phyloP scores from a whole-genome alignment of 2,888 invertebrate genomes.

The Orthosia gothica region DNA sequence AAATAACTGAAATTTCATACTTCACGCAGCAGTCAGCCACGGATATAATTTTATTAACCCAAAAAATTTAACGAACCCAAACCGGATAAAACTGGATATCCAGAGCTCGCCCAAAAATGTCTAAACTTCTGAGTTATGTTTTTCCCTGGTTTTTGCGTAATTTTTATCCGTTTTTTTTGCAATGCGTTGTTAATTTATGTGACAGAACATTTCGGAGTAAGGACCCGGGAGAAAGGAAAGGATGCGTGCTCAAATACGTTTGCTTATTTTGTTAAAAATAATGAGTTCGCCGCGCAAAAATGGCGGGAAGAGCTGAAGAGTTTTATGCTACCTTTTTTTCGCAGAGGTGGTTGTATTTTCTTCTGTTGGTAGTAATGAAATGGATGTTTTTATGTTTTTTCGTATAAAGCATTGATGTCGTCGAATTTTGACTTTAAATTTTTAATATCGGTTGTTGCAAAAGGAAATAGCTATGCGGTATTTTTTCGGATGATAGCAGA shows the following conservation, averaged over 20 bases:
- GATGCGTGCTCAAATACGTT: constrained; percentile 55
- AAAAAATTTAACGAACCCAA: constrained; percentile 23
- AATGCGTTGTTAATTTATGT: constrained; percentile 78
- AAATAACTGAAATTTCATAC: constrained; percentile 42
- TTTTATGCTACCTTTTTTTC: constrained; percentile 25
- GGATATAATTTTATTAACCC: constrained; percentile 24
- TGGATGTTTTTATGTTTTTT: constrained; percentile 5
- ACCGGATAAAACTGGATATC: constrained; percentile 11
- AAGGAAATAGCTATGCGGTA: too few relatives aligned
- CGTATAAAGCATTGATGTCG: not conserved
- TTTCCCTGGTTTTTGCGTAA: constrained; percentile 66
- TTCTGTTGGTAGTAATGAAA: constrained; percentile 21
- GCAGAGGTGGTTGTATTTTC: not conserved
- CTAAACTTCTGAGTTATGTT: constrained; percentile 65
- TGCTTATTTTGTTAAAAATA: constrained; percentile 61
- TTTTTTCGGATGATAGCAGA: too few relatives aligned
- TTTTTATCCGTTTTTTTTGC: constrained; percentile 75
- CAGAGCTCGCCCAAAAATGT: constrained; percentile 52
- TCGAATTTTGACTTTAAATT: too few relatives aligned
- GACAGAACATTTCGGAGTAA: constrained; percentile 75
- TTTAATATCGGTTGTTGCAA: too few relatives aligned
- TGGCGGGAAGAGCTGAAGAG: constrained; percentile 34
- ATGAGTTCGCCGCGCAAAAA: constrained; percentile 53
- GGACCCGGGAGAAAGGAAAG: constrained; percentile 41
- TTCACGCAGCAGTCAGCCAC: constrained; percentile 20